Percentiles rank a stretch among this genome's conserved stretches.
These are phyloP conservation scores for Desmodus rotundus DNA, from an alignment of 2,113 vertebrate species.

Conservation along the genomic window DNA sequence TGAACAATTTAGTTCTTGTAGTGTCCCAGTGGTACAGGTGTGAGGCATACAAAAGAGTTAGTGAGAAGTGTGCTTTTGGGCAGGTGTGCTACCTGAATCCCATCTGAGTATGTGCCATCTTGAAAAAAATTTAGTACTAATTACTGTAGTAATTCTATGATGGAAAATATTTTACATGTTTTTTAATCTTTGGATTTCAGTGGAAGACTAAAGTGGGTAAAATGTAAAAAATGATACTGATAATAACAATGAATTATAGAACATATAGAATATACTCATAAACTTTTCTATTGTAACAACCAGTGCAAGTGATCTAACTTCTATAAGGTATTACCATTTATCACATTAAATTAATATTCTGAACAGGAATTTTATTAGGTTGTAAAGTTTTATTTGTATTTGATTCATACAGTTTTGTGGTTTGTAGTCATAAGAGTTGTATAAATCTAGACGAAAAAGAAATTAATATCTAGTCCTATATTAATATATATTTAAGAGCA, in stretches of 20 bases:
- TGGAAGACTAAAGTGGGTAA: neutral
- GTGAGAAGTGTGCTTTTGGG: neutral
- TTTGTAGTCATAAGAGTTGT: neutral
- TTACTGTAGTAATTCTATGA: neutral
- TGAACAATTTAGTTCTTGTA: neutral
- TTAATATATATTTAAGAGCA: neutral
- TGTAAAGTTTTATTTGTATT: conserved; percentile 16
- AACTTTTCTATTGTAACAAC: neutral
- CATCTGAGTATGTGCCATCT: neutral
- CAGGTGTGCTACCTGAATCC: neutral
- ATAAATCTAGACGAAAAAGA: neutral
- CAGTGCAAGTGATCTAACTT: neutral
- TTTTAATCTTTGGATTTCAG: neutral
- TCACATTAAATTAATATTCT: neutral
- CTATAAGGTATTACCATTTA: neutral
- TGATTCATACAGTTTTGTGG: neutral
- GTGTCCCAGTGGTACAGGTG: neutral
- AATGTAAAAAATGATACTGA: neutral
- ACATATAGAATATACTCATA: neutral
- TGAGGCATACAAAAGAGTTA: neutral
- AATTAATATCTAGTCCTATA: neutral
- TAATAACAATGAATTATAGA: neutral
- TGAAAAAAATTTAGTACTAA: neutral
- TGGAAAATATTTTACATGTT: neutral
- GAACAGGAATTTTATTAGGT: neutral